These are phyloP conservation scores for Trissolcus brochymenae DNA, from an alignment of 2,888 invertebrate species.

Conservation along the genomic window DNA sequence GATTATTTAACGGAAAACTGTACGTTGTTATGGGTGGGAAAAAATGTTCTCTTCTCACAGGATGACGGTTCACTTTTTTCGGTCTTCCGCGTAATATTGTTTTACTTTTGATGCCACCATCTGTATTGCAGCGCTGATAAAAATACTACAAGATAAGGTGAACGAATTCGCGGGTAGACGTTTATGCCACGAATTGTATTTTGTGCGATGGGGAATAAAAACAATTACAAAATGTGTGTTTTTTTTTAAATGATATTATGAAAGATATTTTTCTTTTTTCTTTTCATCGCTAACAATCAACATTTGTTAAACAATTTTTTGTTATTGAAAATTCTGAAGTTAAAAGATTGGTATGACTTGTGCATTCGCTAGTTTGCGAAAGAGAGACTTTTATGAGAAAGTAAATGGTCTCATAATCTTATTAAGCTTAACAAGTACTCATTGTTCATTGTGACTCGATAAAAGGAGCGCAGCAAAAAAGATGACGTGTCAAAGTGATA, in stretches of 20 bases:
- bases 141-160: constrained; percentile 42
- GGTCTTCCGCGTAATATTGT: constrained; percentile 27
- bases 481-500: constrained; percentile 45
- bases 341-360: no score
- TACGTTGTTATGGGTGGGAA: no score
- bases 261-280: no score
- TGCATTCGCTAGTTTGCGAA: no score
- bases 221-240: no score
- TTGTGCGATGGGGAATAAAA: neutral
- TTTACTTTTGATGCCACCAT: constrained; percentile 23
- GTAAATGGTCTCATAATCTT: constrained; percentile 24
- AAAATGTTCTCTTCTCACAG: no score
- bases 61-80: neutral
- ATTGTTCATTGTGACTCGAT: constrained; percentile 34
- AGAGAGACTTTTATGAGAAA: neutral
- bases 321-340: no score
- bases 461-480: constrained; percentile 38
- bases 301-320: no score
- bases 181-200: constrained; percentile 13
- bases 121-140: constrained; percentile 23
- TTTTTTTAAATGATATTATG: no score
- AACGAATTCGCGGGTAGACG: constrained; percentile 29
- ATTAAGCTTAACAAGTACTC: constrained; percentile 33
- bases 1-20: no score
- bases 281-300: no score